Percentiles rank a stretch among this genome's conserved stretches.
phyloP scores from a whole-genome alignment of 2,888 invertebrate genomes.

The Hesperia comma region DNA sequence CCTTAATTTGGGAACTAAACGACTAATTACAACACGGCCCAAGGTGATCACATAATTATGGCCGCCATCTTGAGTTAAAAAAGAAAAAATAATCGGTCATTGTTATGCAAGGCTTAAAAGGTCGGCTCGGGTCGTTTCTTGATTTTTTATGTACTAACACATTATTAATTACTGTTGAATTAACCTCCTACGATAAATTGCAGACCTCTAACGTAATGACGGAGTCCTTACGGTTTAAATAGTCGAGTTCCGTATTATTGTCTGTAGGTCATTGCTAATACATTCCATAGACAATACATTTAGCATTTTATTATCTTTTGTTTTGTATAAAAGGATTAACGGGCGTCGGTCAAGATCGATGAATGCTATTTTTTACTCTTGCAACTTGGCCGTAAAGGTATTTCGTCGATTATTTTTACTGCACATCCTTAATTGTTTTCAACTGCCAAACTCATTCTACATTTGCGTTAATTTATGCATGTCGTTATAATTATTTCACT shows the following conservation, averaged over 20 bases:
- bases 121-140: constrained; percentile 1
- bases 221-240: too few relatives aligned
- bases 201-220: background rate
- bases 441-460: too few relatives aligned
- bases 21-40: constrained; percentile 43
- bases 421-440: too few relatives aligned
- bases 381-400: too few relatives aligned
- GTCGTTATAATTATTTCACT: too few relatives aligned
- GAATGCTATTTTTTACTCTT: too few relatives aligned
- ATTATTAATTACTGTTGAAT: constrained; percentile 2
- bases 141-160: constrained; percentile 2
- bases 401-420: too few relatives aligned
- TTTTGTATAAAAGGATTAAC: too few relatives aligned
- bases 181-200: background rate
- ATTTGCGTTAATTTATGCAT: too few relatives aligned
- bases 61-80: constrained; percentile 42
- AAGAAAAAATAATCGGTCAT: constrained; percentile 6
- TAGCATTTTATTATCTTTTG: too few relatives aligned
- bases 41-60: constrained; percentile 41
- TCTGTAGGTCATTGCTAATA: background rate
- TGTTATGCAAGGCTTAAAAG: constrained; percentile 10
- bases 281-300: background rate
- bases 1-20: constrained; percentile 42
- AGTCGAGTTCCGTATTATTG: too few relatives aligned
- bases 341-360: too few relatives aligned